A percentile compares a stretch with the other conserved stretches of the same genome.
These are phyloP conservation scores for Drosophila sturtevanti DNA, from an alignment of 1,140 invertebrate species.

Conservation along the genomic window DNA sequence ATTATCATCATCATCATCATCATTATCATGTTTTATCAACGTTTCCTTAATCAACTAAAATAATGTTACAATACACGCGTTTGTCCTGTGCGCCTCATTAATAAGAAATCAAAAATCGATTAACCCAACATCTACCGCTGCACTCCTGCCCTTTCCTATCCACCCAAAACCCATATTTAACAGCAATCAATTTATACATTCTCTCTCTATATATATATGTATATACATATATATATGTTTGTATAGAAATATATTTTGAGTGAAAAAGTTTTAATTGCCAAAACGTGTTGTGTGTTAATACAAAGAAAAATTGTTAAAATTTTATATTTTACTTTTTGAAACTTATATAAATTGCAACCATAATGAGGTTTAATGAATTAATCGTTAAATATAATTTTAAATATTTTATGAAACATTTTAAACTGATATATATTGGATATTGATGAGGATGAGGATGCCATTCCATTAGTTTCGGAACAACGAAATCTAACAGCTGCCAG, in stretches of 20 bases:
- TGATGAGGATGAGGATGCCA: not conserved
- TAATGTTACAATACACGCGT: slow-evolving; percentile 24
- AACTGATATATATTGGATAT: not conserved
- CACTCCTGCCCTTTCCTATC: too few species aligned
- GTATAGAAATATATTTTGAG: not conserved
- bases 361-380: slow-evolving; percentile 35
- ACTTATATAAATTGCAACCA: slow-evolving; percentile 18
- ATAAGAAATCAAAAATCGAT: slow-evolving; percentile 77
- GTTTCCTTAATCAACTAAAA: slow-evolving; percentile 42
- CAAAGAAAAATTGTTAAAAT: slow-evolving; percentile 6
- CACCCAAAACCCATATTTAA: not conserved
- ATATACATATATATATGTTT: not conserved
- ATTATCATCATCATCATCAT: not conserved
- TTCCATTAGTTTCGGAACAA: slow-evolving; percentile 33
- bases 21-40: slow-evolving; percentile 16
- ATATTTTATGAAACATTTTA: slow-evolving; percentile 18
- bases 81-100: slow-evolving; percentile 53
- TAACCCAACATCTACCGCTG: slow-evolving; percentile 33
- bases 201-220: not conserved
- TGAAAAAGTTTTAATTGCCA: slow-evolving; percentile 67
- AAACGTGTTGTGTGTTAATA: slow-evolving; percentile 32
- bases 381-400: slow-evolving; percentile 32
- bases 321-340: slow-evolving; percentile 4
- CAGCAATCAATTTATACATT: slow-evolving; percentile 4
- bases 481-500: slow-evolving; percentile 74